A percentile compares a stretch with the other conserved stretches of the same genome.
Conservation (phyloP, 2,113 vertebrate species). For the Petroica traversi region DNA sequence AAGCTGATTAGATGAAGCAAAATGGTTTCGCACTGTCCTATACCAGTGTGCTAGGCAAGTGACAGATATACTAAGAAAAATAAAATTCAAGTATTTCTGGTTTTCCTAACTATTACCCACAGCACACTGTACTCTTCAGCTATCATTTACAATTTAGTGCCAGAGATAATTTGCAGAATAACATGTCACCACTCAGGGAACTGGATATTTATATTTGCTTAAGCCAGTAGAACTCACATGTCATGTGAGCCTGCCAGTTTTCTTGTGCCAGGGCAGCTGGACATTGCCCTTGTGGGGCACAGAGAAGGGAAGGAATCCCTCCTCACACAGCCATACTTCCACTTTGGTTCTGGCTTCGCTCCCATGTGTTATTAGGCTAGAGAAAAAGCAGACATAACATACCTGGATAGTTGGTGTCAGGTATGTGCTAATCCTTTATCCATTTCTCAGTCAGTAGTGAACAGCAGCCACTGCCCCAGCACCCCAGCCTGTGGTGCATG, state of each 20-base stretch:
- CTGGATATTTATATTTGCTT: background rate
- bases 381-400: background rate
- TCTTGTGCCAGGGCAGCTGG: background rate
- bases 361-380: background rate
- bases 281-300: accelerated
- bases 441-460: background rate
- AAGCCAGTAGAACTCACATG: background rate
- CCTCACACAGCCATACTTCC: background rate
- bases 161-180: background rate
- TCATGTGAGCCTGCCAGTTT: background rate
- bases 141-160: background rate
- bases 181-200: background rate
- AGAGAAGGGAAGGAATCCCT: background rate
- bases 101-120: background rate
- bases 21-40: background rate
- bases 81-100: background rate
- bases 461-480: background rate
- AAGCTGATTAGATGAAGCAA: background rate
- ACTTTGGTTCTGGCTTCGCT: background rate
- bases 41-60: background rate
- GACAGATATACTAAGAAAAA: background rate
- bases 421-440: background rate
- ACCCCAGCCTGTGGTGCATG: accelerated
- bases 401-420: background rate
- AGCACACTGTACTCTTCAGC: background rate